Base-by-base conservation (phyloP, 2,797 vertebrate genomes). In the Serranus cabrilla region DNA sequence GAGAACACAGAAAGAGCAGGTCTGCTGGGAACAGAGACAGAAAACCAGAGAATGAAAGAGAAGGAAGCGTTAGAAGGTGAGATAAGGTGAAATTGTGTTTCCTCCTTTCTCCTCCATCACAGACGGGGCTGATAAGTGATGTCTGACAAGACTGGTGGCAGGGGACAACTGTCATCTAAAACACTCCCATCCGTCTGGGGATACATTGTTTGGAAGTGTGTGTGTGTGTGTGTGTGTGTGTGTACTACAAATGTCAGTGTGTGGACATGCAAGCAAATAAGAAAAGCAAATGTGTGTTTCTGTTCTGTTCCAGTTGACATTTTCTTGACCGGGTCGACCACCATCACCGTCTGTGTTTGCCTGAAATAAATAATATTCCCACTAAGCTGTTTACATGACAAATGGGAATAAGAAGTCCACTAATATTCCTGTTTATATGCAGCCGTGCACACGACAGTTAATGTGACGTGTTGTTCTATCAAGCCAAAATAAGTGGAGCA, bases 141-240 rank as follows among this genome's bases (percentile, higher is more conserved):
- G 82, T 83, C 82, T 92, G 90, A 87, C 90, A 92, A 86, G 77
- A 81, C 40, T 1, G 65, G 76, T 66, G 85, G 77, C 82, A 86
- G 78, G 78, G 66, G 80, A 87, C 37, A 56, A 58, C 59, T 60
- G 80, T 80, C 85, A 74, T 71, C 81, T 80, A 62, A 85, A 86
- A 83, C 74, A 78, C 82, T 70, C 47, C 59, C 66, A 74, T 85
- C 78, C 80, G 80, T 89, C 87, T 76, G 74, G 73, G 74, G 60
- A 75, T 54, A 66, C 60, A 47, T 47, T 40, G 54, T 52, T 55
- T 49, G 64, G 27, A 70, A 47, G 61, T 47, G 65, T 67, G 64
- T 45, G 40, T 46, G 34, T 18, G 16, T 66, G 55, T 57, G 67
- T 71, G 60, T 31, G 46, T 43, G 17, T 67, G 47, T 61, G 68